These are phyloP conservation scores for Ginglymostoma cirratum DNA, from an alignment of 2,113 vertebrate species.

Conservation along the genomic window DNA sequence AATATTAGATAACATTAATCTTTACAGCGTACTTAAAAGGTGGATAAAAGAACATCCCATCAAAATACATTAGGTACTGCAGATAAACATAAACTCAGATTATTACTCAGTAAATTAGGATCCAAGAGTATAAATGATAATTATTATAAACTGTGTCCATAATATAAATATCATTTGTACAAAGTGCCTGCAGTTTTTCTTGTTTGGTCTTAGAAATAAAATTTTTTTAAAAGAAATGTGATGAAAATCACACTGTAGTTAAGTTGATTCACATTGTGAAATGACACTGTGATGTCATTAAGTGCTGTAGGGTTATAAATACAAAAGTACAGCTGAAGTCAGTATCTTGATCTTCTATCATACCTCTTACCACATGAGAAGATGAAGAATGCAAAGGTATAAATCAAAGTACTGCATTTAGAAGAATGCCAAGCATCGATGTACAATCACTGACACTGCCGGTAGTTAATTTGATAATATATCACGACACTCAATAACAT, in stretches of 20 bases:
- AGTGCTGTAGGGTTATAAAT: not conserved
- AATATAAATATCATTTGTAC: not conserved
- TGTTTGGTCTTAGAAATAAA: not conserved
- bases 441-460: not conserved
- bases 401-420: conserved; percentile 16
- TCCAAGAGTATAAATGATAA: not conserved
- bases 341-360: not conserved
- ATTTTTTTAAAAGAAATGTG: not conserved
- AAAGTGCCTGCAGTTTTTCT: not conserved
- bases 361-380: not conserved
- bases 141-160: not conserved
- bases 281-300: not conserved
- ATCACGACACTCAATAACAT: conserved; percentile 18
- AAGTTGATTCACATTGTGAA: not conserved
- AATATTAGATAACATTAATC: not conserved
- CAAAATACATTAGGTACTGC: not conserved
- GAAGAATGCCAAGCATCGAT: not conserved
- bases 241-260: not conserved
- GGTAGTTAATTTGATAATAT: conserved; percentile 24
- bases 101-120: not conserved
- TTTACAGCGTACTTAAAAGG: not conserved
- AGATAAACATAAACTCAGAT: not conserved
- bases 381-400: not conserved
- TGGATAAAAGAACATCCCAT: not conserved
- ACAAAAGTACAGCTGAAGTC: not conserved